A percentile compares a stretch with the other conserved stretches of the same genome.
phyloP scores from a whole-genome alignment of 2,797 vertebrate species.

The Sandelia bainsii region DNA sequence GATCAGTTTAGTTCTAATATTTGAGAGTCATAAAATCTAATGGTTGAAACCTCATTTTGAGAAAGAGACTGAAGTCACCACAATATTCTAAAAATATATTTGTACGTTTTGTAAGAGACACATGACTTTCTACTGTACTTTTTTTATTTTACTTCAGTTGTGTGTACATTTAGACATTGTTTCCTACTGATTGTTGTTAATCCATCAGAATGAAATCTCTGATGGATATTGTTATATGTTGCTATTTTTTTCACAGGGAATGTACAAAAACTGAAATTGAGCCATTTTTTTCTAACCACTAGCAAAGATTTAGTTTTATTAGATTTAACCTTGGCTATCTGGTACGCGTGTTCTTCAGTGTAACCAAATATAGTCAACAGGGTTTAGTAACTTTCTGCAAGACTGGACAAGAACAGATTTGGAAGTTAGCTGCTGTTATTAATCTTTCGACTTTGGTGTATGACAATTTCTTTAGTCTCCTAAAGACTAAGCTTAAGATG shows the following conservation, averaged over 20 bases:
- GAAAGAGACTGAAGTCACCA: conserved; percentile 20
- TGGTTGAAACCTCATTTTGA: conserved; percentile 2
- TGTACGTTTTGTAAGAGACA: conserved; percentile 1
- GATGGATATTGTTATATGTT: too few relatives aligned
- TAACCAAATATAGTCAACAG: not conserved
- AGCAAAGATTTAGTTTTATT: conserved; percentile 25
- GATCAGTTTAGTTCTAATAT: not conserved
- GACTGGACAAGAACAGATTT: conserved; percentile 26
- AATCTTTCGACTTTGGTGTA: not conserved
- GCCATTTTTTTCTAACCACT: conserved; percentile 42
- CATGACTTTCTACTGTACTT: conserved; percentile 18
- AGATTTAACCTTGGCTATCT: conserved; percentile 42
- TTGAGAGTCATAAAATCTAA: conserved; percentile 2
- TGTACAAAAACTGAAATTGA: conserved; percentile 43
- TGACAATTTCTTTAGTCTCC: not conserved
- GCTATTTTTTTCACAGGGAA: conserved; percentile 19
- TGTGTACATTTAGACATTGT: not conserved
- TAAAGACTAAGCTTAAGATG: not conserved
- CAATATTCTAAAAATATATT: conserved; percentile 4
- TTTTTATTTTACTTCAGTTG: conserved; percentile 6
- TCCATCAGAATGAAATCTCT: not conserved
- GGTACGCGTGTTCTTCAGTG: conserved; percentile 11
- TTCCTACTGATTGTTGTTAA: conserved; percentile 11
- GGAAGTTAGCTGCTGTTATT: not conserved
- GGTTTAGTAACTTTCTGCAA: conserved; percentile 18